Conservation (phyloP, 2,113 vertebrate species). For the Pimephales promelas region DNA sequence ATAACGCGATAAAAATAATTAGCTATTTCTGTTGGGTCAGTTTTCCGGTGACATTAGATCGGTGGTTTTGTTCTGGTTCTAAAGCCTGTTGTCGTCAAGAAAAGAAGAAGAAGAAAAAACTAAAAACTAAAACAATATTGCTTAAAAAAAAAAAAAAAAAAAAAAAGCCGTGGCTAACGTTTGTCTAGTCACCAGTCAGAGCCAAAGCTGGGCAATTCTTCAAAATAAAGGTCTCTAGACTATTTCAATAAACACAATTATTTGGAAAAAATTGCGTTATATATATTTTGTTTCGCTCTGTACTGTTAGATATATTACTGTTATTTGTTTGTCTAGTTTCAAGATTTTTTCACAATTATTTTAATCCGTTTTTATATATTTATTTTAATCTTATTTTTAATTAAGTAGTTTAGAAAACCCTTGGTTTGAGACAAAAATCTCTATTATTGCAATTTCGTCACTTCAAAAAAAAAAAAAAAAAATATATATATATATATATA, state of each 20-base stretch:
- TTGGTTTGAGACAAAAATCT: too few species aligned
- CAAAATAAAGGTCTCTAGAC: neutral
- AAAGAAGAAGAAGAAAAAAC: too few species aligned
- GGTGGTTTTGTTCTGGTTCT: neutral
- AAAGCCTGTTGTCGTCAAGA: neutral
- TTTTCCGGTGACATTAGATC: neutral
- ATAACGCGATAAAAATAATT: neutral
- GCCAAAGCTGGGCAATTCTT: neutral
- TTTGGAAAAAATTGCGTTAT: too few species aligned
- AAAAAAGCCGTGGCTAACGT: neutral
- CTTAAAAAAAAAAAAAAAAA: neutral
- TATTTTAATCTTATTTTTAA: too few species aligned
- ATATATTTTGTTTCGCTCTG: too few species aligned
- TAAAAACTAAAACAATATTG: neutral
- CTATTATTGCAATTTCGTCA: neutral
- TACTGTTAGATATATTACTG: too few species aligned
- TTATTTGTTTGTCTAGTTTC: too few species aligned
- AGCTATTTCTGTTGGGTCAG: neutral
- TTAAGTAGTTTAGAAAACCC: too few species aligned
- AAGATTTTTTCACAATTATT: too few species aligned
- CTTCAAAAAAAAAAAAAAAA: neutral
- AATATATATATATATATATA: too few species aligned
- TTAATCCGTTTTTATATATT: too few species aligned
- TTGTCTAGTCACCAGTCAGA: neutral
- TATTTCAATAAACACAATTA: too few species aligned